Evolutionary conservation across 1,140 invertebrate species (phyloP), one percentile per base, ranked within the genome.

Genomic region (Nasonia vitripennis): DNA sequence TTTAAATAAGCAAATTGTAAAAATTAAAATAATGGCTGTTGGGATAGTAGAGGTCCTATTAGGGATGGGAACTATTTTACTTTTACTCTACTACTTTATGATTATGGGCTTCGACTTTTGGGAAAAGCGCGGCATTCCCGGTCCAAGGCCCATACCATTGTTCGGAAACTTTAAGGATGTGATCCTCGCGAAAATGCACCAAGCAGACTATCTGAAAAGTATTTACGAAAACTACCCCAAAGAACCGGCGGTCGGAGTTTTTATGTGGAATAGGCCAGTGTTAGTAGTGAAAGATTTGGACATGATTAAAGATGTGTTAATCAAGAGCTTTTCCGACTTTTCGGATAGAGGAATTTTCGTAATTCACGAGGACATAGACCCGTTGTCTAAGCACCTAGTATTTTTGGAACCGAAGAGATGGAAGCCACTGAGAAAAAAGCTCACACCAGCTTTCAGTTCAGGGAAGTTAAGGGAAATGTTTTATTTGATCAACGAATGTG

Each of bases 301-400:
- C 2, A 27, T 88, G 0, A 73, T 88, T 4, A 88, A 85, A 27
- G 77, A 85, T 23, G 82, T 88, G 10, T 20, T 88, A n/a, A 84
- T 85, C 17, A 83, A 75, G 9, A 83, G 86, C 31, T 88, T 87
- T 20, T 1, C 27, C 14, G 27, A 55, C 4, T 87, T 86, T 73
- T 17, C 71, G 7, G 78, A 81, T 62, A 81, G 88, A 77, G 78
- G 91, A 3, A 10, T 45, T 45, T 71, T 93, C 0, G 90, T 91
- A 70, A 90, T 92, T 45, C 93, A 94, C 78, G 91, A 92, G 27
- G 87, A 93, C 23, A 89, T 88, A 62, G 92, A 95, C 87, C 94
- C 94, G 0, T 85, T 95, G 0, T 91, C 92, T 34, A 83, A 85
- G 14, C 84, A 89, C 31, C 78, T 93, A 17, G 89, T 91, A 37